Evolutionary conservation across 2,888 invertebrate species (phyloP), one percentile per base, ranked within the genome.

Genomic region (Andricus curvator): DNA sequence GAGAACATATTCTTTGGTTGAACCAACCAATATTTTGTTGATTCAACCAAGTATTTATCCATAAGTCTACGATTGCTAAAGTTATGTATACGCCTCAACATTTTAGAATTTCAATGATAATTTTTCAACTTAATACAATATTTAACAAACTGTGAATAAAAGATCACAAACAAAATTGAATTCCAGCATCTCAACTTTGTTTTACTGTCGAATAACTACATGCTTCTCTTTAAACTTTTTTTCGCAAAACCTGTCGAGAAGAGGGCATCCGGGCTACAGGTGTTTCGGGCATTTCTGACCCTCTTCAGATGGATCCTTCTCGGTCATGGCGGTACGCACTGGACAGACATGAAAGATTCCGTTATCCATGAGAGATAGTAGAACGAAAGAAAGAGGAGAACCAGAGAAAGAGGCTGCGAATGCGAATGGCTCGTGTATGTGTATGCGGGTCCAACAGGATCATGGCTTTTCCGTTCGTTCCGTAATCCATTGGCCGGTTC

Each of bases 341-440:
- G 70, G 56, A 56, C 70, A 74, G 51, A 29, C 76, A n/a, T 80
- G 82, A 68, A 77, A 77, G 84, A 79, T 84, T 84, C 84, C 84
- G 84, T 84, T 84, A 84, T 83, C 81, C 81, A 78, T 74, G 66
- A 79, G 81, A 80, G 82, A 83, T 81, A 82, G 82, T 82, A 79
- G 83, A 82, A 82, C 83, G 81, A 80, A 79, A 83, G 80, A 80
- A 78, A 81, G 82, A 81, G 79, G 84, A 77, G 81, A 80, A 83
- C 83, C 79, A 76, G 82, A 51, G 74, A 74, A 74, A 56, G 74
- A 74, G 74, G 51, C 33, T 74, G 70, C 51, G 74, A 74, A 15
- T 62, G 11, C 25, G 62, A 62, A 62, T 62, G 11, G 25, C 4
- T 29, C 13, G 62, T 62, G 25, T 62, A 25, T 62, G 3, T 62